Conservation (phyloP, 2,113 vertebrate genomes). For the Peucedramus taeniatus region DNA sequence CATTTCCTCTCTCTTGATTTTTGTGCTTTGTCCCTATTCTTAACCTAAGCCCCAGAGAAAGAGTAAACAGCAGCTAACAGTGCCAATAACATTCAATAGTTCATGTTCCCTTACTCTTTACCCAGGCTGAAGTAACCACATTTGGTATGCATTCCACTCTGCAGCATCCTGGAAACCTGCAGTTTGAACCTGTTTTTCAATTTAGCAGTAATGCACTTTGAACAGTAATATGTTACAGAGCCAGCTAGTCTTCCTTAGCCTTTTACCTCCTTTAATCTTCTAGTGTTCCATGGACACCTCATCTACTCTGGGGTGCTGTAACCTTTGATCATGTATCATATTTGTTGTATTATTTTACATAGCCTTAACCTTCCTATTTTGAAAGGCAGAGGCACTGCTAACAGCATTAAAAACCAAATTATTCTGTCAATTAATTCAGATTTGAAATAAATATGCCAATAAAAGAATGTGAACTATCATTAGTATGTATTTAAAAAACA, state of each 20-base stretch:
- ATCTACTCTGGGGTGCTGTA: background rate
- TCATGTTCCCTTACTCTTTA: background rate
- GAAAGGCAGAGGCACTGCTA: background rate
- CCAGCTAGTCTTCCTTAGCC: background rate
- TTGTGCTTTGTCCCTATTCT: background rate
- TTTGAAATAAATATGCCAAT: background rate
- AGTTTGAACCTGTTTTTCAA: constrained; percentile 5
- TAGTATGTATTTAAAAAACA: background rate
- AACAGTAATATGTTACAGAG: background rate
- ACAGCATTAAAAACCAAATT: background rate
- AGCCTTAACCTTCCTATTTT: background rate
- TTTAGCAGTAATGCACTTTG: constrained; percentile 5
- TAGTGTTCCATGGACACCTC: background rate
- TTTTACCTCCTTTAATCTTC: constrained; percentile 44
- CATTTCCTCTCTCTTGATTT: background rate
- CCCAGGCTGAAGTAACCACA: background rate
- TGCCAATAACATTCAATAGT: background rate
- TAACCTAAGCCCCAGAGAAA: background rate
- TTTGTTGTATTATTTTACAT: background rate
- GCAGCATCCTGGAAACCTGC: background rate
- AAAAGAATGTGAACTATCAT: background rate
- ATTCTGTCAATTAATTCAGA: background rate
- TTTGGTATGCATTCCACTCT: background rate
- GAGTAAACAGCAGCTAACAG: background rate
- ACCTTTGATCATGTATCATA: background rate